Evolutionary conservation across 2,797 vertebrate species (phyloP), one percentile per base, ranked within the genome.

Genomic region (Microctenopoma lineatum): DNA sequence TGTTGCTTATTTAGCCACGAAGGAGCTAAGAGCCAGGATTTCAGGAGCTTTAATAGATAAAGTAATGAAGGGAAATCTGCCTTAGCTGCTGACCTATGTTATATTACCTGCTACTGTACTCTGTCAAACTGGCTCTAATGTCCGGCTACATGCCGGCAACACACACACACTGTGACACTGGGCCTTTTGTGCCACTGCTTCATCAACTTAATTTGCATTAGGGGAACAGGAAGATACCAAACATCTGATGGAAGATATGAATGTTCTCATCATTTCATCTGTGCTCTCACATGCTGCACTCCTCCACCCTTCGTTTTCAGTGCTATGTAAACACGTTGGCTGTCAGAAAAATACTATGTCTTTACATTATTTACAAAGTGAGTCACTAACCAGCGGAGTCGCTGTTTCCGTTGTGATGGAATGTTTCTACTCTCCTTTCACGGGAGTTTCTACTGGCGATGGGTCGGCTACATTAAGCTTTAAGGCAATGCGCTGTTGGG

Each of bases 301-400:
- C 45, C 41, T 25, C 39, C 16, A 67, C 50, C 29, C 46, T 72
- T 61, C 55, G 10, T 53, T 15, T 56, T 48, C 55, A 26, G 71
- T 80, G 67, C 71, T 10, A 64, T 87, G 84, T 83, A 86, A 87
- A 89, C 73, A 79, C 87, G 36, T 74, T 38, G 54, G 80, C 80
- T 75, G 66, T 81, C 80, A 83, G 65, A 91, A 88, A 87, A 89
- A 89, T 90, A 88, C 70, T 88, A 81, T 86, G 72, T 84, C 65
- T 90, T 85, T 88, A 89, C 77, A 90, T 46, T 85, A 88, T 90
- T 61, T 89, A 91, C 84, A 90, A 62, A 61, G 65, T 77, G 73
- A 79, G 38, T 73, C 52, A 74, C 48, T 59, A 68, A 80, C 66
- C 53, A 70, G 51, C 12, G 57, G 52, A 66, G 58, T 52, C 58